Conservation (phyloP, 2,113 vertebrate genomes). For the Bothrops jararaca region DNA sequence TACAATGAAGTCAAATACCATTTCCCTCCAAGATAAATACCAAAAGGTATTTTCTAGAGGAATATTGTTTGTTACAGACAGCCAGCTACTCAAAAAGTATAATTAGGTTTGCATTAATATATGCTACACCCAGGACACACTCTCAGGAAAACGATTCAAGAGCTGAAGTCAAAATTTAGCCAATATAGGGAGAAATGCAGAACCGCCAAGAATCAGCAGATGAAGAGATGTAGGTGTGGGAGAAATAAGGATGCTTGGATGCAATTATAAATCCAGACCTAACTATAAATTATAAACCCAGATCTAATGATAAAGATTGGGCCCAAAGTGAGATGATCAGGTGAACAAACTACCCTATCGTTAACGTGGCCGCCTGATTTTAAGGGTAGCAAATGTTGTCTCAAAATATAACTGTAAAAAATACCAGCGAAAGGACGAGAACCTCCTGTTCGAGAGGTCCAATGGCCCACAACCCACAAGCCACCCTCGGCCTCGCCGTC, state of each 20-base stretch:
- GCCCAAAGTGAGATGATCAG: not conserved
- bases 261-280: not conserved
- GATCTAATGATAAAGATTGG: not conserved
- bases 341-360: not conserved
- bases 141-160: not conserved
- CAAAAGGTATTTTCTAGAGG: not conserved
- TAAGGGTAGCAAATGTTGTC: not conserved
- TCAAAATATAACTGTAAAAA: not conserved
- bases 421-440: not conserved
- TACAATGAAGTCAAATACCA: not conserved
- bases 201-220: not conserved
- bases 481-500: too few relatives aligned
- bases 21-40: not conserved
- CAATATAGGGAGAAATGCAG: not conserved
- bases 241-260: not conserved
- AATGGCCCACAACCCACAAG: not conserved
- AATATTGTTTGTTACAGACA: not conserved
- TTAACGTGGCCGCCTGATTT: not conserved
- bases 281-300: not conserved
- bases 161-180: not conserved
- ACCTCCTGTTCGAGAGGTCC: not conserved
- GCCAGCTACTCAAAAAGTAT: not conserved
- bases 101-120: not conserved
- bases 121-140: not conserved
- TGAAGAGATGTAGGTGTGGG: not conserved